These are phyloP conservation scores for Pantherophis guttatus DNA, from an alignment of 2,113 vertebrate genomes.

Conservation along the genomic window DNA sequence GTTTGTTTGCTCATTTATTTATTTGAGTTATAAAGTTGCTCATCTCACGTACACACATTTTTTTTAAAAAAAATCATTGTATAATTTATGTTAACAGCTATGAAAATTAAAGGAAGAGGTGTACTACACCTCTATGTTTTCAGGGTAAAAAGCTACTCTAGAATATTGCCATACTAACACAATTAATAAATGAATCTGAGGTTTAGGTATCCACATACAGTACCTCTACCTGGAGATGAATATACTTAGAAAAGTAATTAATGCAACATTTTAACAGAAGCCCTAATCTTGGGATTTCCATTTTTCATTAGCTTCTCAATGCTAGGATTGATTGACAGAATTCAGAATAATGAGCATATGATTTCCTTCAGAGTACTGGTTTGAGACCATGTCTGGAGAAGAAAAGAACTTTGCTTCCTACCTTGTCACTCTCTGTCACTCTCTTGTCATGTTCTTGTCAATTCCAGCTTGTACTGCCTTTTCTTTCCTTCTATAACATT, in stretches of 20 bases:
- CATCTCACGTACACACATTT: too few species aligned
- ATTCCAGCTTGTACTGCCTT: not conserved
- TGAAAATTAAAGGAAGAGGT: too few species aligned
- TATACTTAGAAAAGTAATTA: not conserved
- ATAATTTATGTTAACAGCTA: too few species aligned
- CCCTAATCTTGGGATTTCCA: not conserved
- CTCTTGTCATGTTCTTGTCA: not conserved
- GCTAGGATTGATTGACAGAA: not conserved
- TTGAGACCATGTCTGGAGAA: not conserved
- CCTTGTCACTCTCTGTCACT: not conserved
- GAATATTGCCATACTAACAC: too few species aligned
- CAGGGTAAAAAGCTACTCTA: too few species aligned
- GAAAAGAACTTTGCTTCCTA: not conserved
- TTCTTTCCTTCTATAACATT: not conserved
- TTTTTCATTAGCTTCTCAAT: not conserved
- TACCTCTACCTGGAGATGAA: not conserved
- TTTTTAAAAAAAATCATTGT: too few species aligned
- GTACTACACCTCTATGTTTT: too few species aligned
- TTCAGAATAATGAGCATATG: not conserved
- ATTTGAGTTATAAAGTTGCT: too few species aligned
- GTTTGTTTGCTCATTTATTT: too few species aligned
- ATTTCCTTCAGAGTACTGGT: not conserved
- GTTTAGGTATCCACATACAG: not conserved
- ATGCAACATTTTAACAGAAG: not conserved
- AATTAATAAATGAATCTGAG: not conserved